Evolutionary conservation across 2,113 vertebrate species (phyloP), one percentile per base, ranked within the genome.

Genomic region (Papio anubis): DNA sequence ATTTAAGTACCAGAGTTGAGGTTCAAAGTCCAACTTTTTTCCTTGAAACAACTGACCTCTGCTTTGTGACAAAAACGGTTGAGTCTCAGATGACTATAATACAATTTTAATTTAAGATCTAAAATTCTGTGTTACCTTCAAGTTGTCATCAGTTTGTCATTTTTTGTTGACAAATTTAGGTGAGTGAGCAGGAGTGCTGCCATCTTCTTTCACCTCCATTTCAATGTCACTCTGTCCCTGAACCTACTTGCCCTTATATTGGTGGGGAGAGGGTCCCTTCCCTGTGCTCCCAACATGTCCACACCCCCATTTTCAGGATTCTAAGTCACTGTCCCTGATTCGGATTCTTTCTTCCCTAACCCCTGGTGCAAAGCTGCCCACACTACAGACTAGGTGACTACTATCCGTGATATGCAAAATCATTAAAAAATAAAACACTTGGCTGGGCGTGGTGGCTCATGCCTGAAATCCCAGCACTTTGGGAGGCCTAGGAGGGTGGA

Each of bases 21-120:
- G 57, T 86, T 96, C 81, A 93, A 95, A 90, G 59, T 85, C 55
- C 45, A 90, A 32, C 45, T 45, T 84, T 68, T 55, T 68, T 61
- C 73, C 3, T 85, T 83, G 38, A 93, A 97, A 96, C 50, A 97
- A 90, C 35, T 94, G 80, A 72, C 64, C 35, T 94, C 59, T 90
- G 48, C 14, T 86, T 95, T 92, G 93, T 81, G 27, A 66, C 89
- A 96, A 96, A 87, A 75, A 93, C 78, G 40, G 79, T 59, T 92
- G 82, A 75, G 3, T 90, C 70, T 88, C 55, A 55, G 30, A 93
- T 2, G 45, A 76, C 72, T 57, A 16, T 81, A 95, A 94, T 21
- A 57, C 59, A 85, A 90, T 96, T 95, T 94, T 92, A 88, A 92
- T 81, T 97, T 94, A 93, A 98, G 88, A 94, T 87, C n/a, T 93